Base-by-base conservation (phyloP, 1,140 invertebrate species). In the Drosophila murphyi region DNA sequence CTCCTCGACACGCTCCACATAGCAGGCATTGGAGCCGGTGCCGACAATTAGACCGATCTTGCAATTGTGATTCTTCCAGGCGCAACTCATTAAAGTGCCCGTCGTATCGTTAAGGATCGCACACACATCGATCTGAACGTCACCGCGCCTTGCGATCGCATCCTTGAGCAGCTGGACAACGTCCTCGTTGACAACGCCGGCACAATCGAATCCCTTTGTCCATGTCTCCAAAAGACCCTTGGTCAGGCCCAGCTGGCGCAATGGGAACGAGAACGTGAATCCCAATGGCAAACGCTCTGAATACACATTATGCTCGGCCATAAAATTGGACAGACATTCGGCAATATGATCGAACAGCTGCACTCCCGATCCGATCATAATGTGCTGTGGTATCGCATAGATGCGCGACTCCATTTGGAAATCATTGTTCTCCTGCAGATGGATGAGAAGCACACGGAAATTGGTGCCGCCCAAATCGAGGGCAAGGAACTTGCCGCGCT, bases 21-120 rank as follows among this genome's bases (percentile, higher is more conserved):
- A 99, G 93, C 98, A 99, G 3, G 98, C 98, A 94, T 99, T 99
- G 54, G 96, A 97, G 10, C 98, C 98, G 31, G 98, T 99, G 72
- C 97, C 97, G 75, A 98, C 95, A 92, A 99, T 99, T 52, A 99
- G 94, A 87, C 98, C 98, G 93, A 99, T 95, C 92, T 96, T 95
- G 94, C 97, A 98, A 91, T 97, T 96, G 91, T 95, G 96, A 92
- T 99, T 99, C 94, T 98, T 98, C 96, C 98, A 99, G 81, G 98
- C 98, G 94, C 98, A 99, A 35, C 98, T 99, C 98, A 99, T 99
- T 54, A 99, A 94, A 34, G 98, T 99, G 60, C 99, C 99, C 37
- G 98, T 99, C 29, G 99, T 99, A 92, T 99, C 99, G 93, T 99
- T 99, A 76, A 99, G 94, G 73, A 99, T 98, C 76, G 98, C 99